A percentile compares a stretch with the other conserved stretches of the same genome.
These are phyloP conservation scores for Leucoraja ocellata DNA, from an alignment of 2,797 vertebrate genomes.

Conservation along the genomic window DNA sequence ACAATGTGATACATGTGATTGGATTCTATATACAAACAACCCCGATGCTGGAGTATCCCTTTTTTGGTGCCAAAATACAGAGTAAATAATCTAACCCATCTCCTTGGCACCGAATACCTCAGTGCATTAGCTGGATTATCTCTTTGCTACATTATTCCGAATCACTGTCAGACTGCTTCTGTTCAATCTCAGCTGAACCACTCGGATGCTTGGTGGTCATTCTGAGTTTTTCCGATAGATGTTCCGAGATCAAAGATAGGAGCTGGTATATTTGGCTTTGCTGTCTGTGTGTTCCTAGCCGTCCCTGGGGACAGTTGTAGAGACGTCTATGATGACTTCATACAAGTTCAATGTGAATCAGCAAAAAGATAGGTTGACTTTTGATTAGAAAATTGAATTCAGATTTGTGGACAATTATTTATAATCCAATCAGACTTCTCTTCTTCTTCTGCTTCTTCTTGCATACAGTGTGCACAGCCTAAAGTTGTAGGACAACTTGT, in stretches of 20 bases:
- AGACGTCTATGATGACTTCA: neutral
- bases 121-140: neutral
- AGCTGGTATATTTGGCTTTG: neutral
- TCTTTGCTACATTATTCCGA: neutral
- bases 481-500: no score
- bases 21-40: neutral
- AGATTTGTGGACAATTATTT: neutral
- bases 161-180: neutral
- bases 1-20: neutral
- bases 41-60: neutral
- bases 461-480: no score
- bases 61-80: slow-evolving; percentile 23
- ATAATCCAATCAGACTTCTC: neutral
- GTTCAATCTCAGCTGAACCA: neutral
- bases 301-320: neutral
- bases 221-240: neutral
- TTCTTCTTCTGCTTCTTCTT: no score
- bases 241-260: neutral
- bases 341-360: no score
- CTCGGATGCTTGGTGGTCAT: neutral
- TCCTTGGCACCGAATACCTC: neutral
- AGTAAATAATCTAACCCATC: slow-evolving; percentile 18
- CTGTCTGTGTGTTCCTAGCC: neutral
- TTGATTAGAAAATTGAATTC: neutral
- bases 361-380: neutral